Base-by-base conservation (phyloP, 35 echinoderm and acorn worm species). In the Amphiura filiformis region DNA sequence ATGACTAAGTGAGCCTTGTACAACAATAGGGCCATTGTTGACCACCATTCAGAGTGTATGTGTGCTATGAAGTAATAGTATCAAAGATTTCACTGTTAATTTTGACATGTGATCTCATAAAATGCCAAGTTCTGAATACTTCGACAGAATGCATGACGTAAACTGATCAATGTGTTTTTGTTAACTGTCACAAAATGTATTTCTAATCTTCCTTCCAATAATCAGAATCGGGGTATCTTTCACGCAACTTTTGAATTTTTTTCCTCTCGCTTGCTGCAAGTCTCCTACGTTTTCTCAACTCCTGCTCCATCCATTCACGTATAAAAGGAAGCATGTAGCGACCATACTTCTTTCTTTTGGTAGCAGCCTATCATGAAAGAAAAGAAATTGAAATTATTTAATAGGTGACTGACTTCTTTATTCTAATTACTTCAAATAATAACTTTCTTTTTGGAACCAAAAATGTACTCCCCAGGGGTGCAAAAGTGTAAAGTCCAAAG, bases 151-250 rank as follows among this genome's bases (percentile, higher is more conserved):
- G 7, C 20, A 52, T 52, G 20, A 20, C 20, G 7, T 11, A 52
- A 52, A 52, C 44, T 52, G 7, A 11, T 11, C 44, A 11, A 52
- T 11, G 44, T 52, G 20, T 52, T 20, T 11, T 52, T 20, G 7
- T 52, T 20, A 52, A n/a, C n/a, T 52, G 44, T 52, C 44, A 52
- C 20, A 52, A 52, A 7, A 52, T 7, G 7, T 52, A 36, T 70
- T 23, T 65, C 57, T 75, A 77, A 44, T 91, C 56, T 0, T 91
- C 76, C 65, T 95, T 57, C 93, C 93, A 95, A 77, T 91, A 57
- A 34, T 95, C 93, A 1, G 93, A 91, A 32, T 95, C 89, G 2
- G 93, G 93, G 78, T 88, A 95, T 41, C 86, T 32, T 49, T 91
- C 30, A 34, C 88, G 91, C 75, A 95, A 70, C 38, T 95, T 95